phyloP scores from a whole-genome alignment of 2,797 vertebrate species.

The Hydrocynus forskahlii region DNA sequence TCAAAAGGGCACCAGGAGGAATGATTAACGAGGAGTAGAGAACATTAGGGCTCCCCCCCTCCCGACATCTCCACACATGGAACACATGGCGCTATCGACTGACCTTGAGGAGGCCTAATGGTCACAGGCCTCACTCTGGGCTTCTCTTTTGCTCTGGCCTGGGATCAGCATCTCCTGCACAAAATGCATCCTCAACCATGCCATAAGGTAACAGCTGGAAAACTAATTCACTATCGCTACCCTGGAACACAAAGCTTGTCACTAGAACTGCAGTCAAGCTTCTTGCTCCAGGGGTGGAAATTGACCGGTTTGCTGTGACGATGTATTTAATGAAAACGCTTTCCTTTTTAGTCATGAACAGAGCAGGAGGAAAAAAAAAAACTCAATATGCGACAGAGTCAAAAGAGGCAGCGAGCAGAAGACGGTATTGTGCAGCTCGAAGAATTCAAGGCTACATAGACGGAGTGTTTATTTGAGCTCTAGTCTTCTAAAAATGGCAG shows the following conservation, averaged over 20 bases:
- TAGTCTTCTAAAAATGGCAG: constrained; percentile 15
- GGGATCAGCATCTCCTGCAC: not conserved
- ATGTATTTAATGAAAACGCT: constrained; percentile 30
- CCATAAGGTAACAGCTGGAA: not conserved
- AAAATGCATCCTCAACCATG: not conserved
- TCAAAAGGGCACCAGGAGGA: constrained; percentile 41
- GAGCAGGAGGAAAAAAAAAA: not conserved
- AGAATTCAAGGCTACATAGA: constrained; percentile 22
- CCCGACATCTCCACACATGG: constrained; percentile 33
- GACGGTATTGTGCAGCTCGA: constrained; percentile 18
- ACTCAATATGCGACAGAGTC: not conserved
- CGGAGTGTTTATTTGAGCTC: constrained; percentile 19
- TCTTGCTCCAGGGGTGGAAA: not conserved
- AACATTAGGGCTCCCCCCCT: constrained; percentile 27
- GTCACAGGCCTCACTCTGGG: constrained; percentile 21
- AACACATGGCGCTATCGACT: constrained; percentile 44
- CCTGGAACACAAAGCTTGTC: constrained; percentile 6
- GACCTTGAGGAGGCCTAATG: constrained; percentile 36
- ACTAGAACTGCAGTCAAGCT: constrained; percentile 1
- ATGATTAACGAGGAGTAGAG: constrained; percentile 50
- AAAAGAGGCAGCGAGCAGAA: not conserved
- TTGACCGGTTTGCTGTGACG: not conserved
- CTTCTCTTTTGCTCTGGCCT: constrained; percentile 13
- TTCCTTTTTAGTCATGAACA: constrained; percentile 40
- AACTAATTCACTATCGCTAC: not conserved